These are phyloP conservation scores for Papilio aristodemus DNA, from an alignment of 1,140 invertebrate genomes.

Conservation along the genomic window DNA sequence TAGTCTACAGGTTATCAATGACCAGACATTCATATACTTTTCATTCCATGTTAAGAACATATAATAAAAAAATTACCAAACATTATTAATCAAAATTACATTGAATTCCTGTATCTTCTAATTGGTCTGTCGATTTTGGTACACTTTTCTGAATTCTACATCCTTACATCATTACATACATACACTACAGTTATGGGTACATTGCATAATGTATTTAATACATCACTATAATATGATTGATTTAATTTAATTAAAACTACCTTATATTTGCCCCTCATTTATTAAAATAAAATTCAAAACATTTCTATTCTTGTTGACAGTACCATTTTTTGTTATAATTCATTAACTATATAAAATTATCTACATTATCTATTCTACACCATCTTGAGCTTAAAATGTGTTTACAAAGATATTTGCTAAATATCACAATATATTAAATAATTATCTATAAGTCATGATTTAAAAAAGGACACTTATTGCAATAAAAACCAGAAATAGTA, in stretches of 20 bases:
- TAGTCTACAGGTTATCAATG: too few species aligned
- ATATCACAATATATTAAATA: constrained; percentile 1
- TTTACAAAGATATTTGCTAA: neutral
- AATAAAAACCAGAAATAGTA: neutral
- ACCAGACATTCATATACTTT: too few species aligned
- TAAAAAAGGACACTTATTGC: neutral
- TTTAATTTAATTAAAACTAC: neutral
- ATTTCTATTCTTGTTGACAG: constrained; percentile 2
- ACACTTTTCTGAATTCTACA: too few species aligned
- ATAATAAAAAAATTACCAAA: too few species aligned
- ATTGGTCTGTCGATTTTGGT: too few species aligned
- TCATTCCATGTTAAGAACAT: too few species aligned
- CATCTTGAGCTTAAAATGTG: neutral
- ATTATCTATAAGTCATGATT: neutral
- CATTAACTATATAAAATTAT: neutral
- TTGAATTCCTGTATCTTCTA: too few species aligned
- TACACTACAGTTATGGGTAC: too few species aligned
- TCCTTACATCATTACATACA: too few species aligned
- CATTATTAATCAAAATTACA: too few species aligned
- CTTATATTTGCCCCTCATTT: neutral
- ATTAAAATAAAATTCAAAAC: constrained; percentile 8
- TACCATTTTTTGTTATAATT: neutral
- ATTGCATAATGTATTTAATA: too few species aligned
- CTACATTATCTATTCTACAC: neutral
- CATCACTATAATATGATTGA: too few species aligned